Percentiles rank a stretch among this genome's conserved stretches.
phyloP scores from a whole-genome alignment of 35 echinoderm and acorn worm genomes.

The Ophiothrix spiculata region DNA sequence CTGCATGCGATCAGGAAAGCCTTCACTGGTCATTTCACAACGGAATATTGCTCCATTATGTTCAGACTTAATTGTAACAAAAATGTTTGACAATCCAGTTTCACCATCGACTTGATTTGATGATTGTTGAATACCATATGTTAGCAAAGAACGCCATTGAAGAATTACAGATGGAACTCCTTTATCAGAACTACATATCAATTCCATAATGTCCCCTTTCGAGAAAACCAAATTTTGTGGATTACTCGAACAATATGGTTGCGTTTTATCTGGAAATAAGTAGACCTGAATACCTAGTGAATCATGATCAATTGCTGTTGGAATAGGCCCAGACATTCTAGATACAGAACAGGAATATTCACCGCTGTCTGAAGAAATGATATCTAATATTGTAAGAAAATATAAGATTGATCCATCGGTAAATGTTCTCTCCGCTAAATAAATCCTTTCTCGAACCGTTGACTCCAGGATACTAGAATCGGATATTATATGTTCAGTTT shows the following conservation, averaged over 20 bases:
- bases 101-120: neutral
- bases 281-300: neutral
- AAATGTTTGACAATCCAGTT: neutral
- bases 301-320: neutral
- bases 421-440: neutral
- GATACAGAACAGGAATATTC: neutral
- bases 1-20: neutral
- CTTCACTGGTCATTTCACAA: neutral
- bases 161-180: neutral
- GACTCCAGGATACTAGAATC: neutral
- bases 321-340: neutral
- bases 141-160: neutral
- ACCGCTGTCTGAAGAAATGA: neutral
- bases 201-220: neutral
- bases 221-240: neutral
- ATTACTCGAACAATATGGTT: neutral
- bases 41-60: neutral
- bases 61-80: neutral
- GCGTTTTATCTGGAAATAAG: neutral
- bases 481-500: neutral
- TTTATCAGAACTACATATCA: neutral
- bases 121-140: neutral
- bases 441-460: neutral
- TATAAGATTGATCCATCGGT: neutral
- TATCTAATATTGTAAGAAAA: neutral